Evolutionary conservation across 2,888 invertebrate genomes (phyloP), one percentile per base, ranked within the genome.

Genomic region (Sialis lutaria): DNA sequence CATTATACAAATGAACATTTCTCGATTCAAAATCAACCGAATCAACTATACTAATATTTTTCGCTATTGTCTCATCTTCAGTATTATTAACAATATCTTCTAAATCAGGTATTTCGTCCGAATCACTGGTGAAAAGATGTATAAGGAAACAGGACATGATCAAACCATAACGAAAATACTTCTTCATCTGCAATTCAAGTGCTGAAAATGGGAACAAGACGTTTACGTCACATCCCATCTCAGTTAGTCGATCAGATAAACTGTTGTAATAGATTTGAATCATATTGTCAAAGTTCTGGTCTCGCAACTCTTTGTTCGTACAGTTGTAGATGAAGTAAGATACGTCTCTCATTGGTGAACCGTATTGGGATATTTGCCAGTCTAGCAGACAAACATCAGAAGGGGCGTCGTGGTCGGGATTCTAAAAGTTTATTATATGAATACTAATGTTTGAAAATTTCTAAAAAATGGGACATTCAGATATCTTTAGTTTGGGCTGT

Each of bases 291-390:
- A 56, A 55, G 32, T 60, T 50, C 35, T 56, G 50, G 13, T 53
- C 49, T 4, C 62, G 54, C 8, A 56, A 49, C n/a, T 57, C 53
- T 42, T 56, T 56, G 5, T 55, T 50, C 7, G 56, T 55, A 33
- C 59, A 59, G 4, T 58, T 57, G 48, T 58, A 62, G 8, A 64
- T 53, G 51, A 58, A 55, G 49, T 64, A 63, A 5, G 58, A 52
- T 40, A 65, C 44, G 48, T 65, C 65, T 33, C 53, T 49, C 4
- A 56, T 58, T 1, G 59, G 59, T 1, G 58, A 55, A 6, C 53
- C 54, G 39, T 52, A 48, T 8, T 54, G 50, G 6, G 53, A 49
- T 22, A 57, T 47, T 51, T 59, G 58, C 54, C 57, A 59, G 42
- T 59, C 58, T n/a, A 59, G 42, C 10, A 58, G 49, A 44, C 56